Evolutionary conservation across 2,888 invertebrate species (phyloP).

Genomic region (Athripsodes cinereus): DNA sequence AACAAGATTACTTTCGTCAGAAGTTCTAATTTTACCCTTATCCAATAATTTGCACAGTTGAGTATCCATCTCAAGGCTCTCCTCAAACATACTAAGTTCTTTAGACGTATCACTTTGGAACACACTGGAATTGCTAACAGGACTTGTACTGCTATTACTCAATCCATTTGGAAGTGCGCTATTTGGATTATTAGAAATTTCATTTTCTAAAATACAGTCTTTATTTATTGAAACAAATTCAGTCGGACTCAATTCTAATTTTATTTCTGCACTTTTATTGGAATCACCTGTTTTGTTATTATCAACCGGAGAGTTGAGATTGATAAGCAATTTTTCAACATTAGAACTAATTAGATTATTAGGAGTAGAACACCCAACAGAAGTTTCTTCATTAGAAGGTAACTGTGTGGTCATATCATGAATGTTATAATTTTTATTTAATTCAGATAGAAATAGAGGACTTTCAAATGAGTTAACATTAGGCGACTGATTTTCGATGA

Average conservation of each 20-base stretch:
- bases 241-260: not conserved
- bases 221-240: not conserved
- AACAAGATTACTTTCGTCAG: too few relatives aligned
- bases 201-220: not conserved
- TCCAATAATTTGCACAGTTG: slow-evolving; percentile 46
- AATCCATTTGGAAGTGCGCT: not conserved
- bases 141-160: not conserved
- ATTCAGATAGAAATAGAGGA: not conserved
- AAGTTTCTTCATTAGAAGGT: not conserved
- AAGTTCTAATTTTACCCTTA: slow-evolving; percentile 27
- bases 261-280: not conserved
- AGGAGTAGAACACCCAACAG: not conserved
- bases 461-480: not conserved
- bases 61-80: slow-evolving; percentile 50
- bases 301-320: not conserved
- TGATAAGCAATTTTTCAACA: not conserved
- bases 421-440: not conserved
- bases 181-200: not conserved
- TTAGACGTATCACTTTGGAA: slow-evolving; percentile 35
- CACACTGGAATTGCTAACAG: slow-evolving; percentile 17
- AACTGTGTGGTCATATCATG: not conserved
- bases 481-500: not conserved
- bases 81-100: slow-evolving; percentile 53
- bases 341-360: not conserved
- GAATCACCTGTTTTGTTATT: not conserved